These are phyloP conservation scores for Leucophenga maculata DNA, from an alignment of 2,888 invertebrate species.

Conservation along the genomic window DNA sequence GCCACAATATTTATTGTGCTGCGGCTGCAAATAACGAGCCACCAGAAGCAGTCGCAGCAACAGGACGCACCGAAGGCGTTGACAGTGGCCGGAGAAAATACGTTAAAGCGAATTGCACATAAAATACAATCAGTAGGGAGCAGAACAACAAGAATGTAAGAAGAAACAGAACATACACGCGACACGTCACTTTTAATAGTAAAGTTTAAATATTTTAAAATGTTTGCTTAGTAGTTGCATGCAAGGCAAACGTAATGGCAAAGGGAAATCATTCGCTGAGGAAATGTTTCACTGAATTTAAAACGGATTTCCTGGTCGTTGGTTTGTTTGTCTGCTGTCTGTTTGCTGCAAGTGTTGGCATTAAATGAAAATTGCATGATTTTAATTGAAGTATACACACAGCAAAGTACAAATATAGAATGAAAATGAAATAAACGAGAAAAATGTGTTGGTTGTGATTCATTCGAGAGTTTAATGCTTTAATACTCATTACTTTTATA, in stretches of 20 bases:
- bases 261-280: constrained; percentile 17
- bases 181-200: constrained; percentile 29
- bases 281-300: constrained; percentile 18
- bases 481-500: too few species aligned
- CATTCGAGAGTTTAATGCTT: too few species aligned
- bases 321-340: constrained; percentile 25
- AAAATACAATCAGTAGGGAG: constrained; percentile 52
- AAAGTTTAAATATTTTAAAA: constrained; percentile 61
- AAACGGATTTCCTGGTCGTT: constrained; percentile 11
- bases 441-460: too few species aligned
- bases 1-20: constrained; percentile 60
- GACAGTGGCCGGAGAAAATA: constrained; percentile 9
- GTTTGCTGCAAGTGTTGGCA: constrained; percentile 55
- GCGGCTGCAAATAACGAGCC: constrained; percentile 41
- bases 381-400: constrained; percentile 64
- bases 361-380: constrained; percentile 64
- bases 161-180: background rate
- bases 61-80: constrained; percentile 2
- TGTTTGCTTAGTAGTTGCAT: constrained; percentile 58
- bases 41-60: constrained; percentile 16
- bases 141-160: background rate
- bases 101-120: constrained; percentile 43
- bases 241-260: background rate
- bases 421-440: too few species aligned
- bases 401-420: constrained; percentile 42